A percentile compares a stretch with the other conserved stretches of the same genome.
These are phyloP conservation scores for Callionymus lyra DNA, from an alignment of 2,113 vertebrate species.

Conservation along the genomic window DNA sequence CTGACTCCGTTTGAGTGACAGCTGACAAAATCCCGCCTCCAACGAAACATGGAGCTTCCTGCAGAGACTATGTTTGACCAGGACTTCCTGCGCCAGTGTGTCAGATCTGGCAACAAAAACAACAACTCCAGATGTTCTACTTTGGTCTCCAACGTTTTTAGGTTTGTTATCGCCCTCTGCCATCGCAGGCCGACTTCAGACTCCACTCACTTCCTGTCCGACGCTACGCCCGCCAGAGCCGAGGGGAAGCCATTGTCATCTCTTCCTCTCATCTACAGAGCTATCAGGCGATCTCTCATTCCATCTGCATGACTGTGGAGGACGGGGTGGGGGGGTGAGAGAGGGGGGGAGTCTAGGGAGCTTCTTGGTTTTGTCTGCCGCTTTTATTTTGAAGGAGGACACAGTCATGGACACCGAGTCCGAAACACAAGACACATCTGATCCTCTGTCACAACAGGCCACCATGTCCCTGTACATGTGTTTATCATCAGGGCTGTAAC, in stretches of 20 bases:
- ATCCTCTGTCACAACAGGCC: too few species aligned
- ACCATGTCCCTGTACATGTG: too few species aligned
- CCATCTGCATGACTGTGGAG: conserved; percentile 54
- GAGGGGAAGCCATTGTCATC: conserved; percentile 47
- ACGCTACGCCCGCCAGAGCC: conserved; percentile 18
- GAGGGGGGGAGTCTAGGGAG: conserved; percentile 5
- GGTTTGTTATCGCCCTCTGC: conserved; percentile 20
- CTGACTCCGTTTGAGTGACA: neutral
- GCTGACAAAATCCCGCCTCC: too few species aligned
- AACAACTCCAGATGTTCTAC: conserved; percentile 22
- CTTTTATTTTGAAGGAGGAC: too few species aligned
- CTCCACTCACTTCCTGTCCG: conserved; percentile 37
- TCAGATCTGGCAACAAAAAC: conserved; percentile 24
- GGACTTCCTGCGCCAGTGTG: conserved; percentile 23
- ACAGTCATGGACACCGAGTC: too few species aligned
- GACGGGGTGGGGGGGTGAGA: conserved; percentile 14
- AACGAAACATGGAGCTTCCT: too few species aligned
- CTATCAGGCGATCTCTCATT: conserved; percentile 49
- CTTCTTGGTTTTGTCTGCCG: too few species aligned
- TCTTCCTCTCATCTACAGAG: conserved; percentile 56
- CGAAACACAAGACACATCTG: too few species aligned
- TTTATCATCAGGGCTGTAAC: too few species aligned
- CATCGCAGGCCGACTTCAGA: conserved; percentile 26
- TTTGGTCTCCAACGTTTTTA: conserved; percentile 3
- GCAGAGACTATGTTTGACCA: too few species aligned